These are phyloP conservation scores for Manis crassicaudata DNA, from an alignment of 2,797 vertebrate genomes.

Conservation along the genomic window DNA sequence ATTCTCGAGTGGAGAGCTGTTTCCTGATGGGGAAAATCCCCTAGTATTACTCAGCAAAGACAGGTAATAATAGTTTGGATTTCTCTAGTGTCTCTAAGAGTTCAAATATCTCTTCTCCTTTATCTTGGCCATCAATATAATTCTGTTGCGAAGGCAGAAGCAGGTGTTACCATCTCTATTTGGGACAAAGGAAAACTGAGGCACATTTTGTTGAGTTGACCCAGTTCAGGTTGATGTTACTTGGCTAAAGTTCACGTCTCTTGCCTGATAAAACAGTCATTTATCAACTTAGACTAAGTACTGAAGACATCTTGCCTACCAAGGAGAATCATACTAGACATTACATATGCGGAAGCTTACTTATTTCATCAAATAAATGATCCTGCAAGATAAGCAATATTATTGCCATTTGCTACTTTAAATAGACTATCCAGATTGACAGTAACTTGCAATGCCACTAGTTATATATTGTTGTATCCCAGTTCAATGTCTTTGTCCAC, in stretches of 20 bases:
- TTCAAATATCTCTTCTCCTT: not conserved
- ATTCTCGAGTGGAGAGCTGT: not conserved
- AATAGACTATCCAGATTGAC: not conserved
- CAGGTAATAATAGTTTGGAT: not conserved
- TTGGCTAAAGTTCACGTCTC: not conserved
- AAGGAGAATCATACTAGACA: not conserved
- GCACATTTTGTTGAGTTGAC: not conserved
- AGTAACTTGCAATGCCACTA: not conserved
- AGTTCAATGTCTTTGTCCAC: not conserved
- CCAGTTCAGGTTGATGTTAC: not conserved
- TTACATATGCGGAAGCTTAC: not conserved
- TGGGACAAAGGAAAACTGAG: not conserved
- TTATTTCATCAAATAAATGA: not conserved
- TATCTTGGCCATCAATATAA: not conserved
- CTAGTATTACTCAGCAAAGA: constrained; percentile 36
- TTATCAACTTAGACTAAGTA: not conserved
- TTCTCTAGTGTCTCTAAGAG: constrained; percentile 21
- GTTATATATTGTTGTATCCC: not conserved
- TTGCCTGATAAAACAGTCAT: not conserved
- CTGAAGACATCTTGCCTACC: not conserved
- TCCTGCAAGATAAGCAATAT: not conserved
- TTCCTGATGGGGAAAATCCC: constrained; percentile 63
- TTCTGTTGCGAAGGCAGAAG: not conserved
- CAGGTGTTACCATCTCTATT: not conserved
- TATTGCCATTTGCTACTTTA: not conserved